A percentile compares a stretch with the other conserved stretches of the same genome.
Conservation (phyloP, 2,113 vertebrate genomes). For the Callipepla californica region DNA sequence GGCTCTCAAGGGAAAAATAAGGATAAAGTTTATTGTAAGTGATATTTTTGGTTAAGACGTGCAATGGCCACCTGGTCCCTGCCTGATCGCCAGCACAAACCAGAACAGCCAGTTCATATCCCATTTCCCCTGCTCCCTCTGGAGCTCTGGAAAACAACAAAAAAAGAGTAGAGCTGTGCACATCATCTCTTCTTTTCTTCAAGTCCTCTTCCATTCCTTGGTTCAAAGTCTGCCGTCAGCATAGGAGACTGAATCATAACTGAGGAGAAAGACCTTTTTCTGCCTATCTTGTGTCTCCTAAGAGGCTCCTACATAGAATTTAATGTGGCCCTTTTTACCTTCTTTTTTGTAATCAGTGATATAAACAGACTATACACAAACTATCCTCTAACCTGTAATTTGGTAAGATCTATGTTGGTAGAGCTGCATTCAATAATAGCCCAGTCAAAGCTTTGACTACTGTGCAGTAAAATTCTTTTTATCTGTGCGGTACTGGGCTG, state of each 20-base stretch:
- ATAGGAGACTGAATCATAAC: not conserved
- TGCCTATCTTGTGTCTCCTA: not conserved
- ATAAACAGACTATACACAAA: not conserved
- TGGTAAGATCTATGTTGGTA: not conserved
- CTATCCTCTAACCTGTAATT: not conserved
- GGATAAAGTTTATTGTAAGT: conserved; percentile 35
- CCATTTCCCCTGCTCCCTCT: not conserved
- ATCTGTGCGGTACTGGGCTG: not conserved
- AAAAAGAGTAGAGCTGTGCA: not conserved
- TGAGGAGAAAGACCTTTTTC: not conserved
- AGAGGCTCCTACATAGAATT: not conserved
- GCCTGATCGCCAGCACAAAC: not conserved
- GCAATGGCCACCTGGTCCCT: conserved; percentile 42
- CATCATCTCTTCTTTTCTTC: not conserved
- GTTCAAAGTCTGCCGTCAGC: not conserved
- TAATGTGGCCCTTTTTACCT: not conserved
- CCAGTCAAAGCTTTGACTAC: not conserved
- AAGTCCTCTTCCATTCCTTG: not conserved
- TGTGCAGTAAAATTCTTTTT: not conserved
- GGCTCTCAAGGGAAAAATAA: conserved; percentile 17
- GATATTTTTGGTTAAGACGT: conserved; percentile 53
- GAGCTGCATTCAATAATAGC: not conserved
- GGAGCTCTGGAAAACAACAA: conserved; percentile 2
- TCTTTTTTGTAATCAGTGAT: not conserved
- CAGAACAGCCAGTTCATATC: conserved; percentile 29